These are phyloP conservation scores for Apantesis nais DNA, from an alignment of 2,888 invertebrate species.

Conservation along the genomic window DNA sequence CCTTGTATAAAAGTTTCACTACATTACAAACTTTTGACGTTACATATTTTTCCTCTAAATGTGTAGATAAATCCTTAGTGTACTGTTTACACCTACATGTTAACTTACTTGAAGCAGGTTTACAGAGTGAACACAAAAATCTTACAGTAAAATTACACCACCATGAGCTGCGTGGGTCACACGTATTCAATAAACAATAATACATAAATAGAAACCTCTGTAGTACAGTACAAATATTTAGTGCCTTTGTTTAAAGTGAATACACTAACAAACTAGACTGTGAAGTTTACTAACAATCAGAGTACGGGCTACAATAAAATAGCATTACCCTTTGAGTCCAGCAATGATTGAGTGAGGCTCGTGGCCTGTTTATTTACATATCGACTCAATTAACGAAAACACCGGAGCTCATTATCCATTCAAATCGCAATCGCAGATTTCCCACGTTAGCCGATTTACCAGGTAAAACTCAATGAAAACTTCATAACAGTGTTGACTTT, in stretches of 20 bases:
- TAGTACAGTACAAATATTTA: constrained; percentile 13
- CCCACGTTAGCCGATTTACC: constrained; percentile 78
- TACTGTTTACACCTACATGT: background rate
- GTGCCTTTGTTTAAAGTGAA: constrained; percentile 32
- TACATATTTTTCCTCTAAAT: background rate
- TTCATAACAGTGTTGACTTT: constrained; percentile 83
- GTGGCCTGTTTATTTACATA: constrained; percentile 77
- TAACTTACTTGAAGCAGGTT: background rate
- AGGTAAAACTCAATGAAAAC: constrained; percentile 76
- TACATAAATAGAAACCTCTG: constrained; percentile 12
- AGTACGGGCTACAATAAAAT: constrained; percentile 64
- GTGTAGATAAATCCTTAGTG: background rate
- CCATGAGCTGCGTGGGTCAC: background rate
- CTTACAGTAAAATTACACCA: background rate
- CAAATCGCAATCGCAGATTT: constrained; percentile 77
- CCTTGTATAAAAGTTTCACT: constrained; percentile 29
- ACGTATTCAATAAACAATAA: constrained; percentile 10
- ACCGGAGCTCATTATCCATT: constrained; percentile 78
- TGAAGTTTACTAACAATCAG: constrained; percentile 66
- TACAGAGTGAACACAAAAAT: background rate
- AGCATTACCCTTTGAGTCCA: constrained; percentile 69
- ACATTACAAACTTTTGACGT: background rate
- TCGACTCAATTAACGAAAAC: constrained; percentile 80
- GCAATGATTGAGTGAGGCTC: constrained; percentile 68
- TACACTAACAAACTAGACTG: constrained; percentile 42